Conservation (phyloP, 1,140 invertebrate species). For the Cephus cinctus region DNA sequence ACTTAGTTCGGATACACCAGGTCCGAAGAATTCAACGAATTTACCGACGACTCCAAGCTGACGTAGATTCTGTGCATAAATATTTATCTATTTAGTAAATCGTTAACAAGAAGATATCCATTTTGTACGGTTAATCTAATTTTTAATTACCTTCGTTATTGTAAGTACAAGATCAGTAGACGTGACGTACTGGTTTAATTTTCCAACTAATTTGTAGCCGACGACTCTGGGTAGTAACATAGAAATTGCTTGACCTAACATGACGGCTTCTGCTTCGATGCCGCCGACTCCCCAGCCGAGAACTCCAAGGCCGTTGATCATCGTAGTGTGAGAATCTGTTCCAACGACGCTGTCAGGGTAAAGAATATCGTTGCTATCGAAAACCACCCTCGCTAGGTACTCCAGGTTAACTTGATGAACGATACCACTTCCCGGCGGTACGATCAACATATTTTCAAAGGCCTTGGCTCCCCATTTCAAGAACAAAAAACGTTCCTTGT, state of each 20-base stretch:
- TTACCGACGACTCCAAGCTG: conserved; percentile 96
- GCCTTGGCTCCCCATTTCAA: conserved; percentile 97
- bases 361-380: conserved; percentile 67
- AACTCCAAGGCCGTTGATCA: conserved; percentile 92
- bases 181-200: conserved; percentile 81
- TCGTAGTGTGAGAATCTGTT: conserved; percentile 98
- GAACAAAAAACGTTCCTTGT: conserved; percentile 94
- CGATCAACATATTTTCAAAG: conserved; percentile 94
- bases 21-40: conserved; percentile 98
- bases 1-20: conserved; percentile 84
- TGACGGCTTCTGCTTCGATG: conserved; percentile 88
- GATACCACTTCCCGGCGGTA: conserved; percentile 97
- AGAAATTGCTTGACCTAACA: conserved; percentile 93
- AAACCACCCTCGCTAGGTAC: conserved; percentile 94
- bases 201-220: conserved; percentile 87
- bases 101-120: conserved; percentile 1
- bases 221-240: conserved; percentile 96
- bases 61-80: conserved; percentile 74
- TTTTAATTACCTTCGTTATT: conserved; percentile 84
- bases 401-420: conserved; percentile 98
- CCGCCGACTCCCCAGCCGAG: conserved; percentile 79
- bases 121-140: conserved; percentile 11
- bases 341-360: conserved; percentile 98
- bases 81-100: conserved; percentile 1
- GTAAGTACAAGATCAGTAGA: conserved; percentile 97